Evolutionary conservation across 2,888 invertebrate genomes (phyloP), one percentile per base, ranked within the genome.

Genomic region (Acleris cristana): DNA sequence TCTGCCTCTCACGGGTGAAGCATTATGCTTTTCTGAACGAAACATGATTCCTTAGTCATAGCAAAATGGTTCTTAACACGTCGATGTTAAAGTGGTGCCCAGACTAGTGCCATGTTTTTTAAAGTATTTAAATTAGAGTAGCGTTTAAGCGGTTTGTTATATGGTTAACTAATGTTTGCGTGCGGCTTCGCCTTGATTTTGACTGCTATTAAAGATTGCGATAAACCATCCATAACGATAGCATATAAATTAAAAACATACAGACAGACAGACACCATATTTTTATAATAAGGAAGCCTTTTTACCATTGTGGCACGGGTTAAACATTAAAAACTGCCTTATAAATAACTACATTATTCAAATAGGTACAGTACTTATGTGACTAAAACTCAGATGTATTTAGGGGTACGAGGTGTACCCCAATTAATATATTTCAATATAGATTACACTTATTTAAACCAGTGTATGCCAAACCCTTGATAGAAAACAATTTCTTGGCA

Each of bases 91-190:
- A 18, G 48, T n/a, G 6, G 45, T 18, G 18, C 18, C 48, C 0
- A 48, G 8, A n/a, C 14, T 21, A 5, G 12, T 8, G 40, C 48
- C 21, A 34, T 26, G n/a, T 23, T 19, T 48, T 48, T 18, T 90
- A 90, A 83, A 84, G 88, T 92, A 40, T 40, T 40, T 71, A 83
- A 85, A 88, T 86, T 82, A 82, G 72, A 76, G 72, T 8, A 23
- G 76, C 79, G 81, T 87, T 87, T 87, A 86, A 56, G n/a, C 21
- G 80, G 76, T 80, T 79, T 82, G 86, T 82, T 49, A 12, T 12
- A 30, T 30, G 26, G 23, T 58, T 26, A 45, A 23, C 40, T 58
- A 26, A 48, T 49, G 48, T 18, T 40, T 40, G 14, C 34, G 2
- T 1, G 44, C 44, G 16, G 44, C 14, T 12, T n/a, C 2, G n/a